Percentiles rank a stretch among this genome's conserved stretches.
phyloP scores from a whole-genome alignment of 2,888 invertebrate species.

The Exocentrus adspersus region DNA sequence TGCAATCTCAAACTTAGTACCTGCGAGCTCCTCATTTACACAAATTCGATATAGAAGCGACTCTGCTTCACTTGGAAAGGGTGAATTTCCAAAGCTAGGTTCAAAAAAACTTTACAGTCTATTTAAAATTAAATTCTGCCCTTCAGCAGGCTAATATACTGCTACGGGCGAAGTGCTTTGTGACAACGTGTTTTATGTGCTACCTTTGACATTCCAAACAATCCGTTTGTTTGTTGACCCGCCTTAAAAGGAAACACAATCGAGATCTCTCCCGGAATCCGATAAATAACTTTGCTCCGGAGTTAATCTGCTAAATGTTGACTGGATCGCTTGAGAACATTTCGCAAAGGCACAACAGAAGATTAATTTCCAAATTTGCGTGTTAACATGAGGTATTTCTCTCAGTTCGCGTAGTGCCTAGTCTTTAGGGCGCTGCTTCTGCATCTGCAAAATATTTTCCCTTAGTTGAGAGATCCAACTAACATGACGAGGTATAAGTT shows the following conservation, averaged over 20 bases:
- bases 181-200: conserved; percentile 27
- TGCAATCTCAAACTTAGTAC: conserved; percentile 38
- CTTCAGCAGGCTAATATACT: no score
- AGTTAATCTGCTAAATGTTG: conserved; percentile 13
- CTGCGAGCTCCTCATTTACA: conserved; percentile 35
- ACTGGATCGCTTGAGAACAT: neutral
- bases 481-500: neutral
- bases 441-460: no score
- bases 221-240: conserved; percentile 23
- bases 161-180: conserved; percentile 8
- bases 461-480: neutral
- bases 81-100: no score
- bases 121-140: no score
- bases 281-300: conserved; percentile 8
- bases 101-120: no score
- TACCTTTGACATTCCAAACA: conserved; percentile 28
- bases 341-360: no score
- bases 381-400: no score
- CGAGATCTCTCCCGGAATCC: neutral
- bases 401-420: no score
- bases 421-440: no score
- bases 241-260: conserved; percentile 11
- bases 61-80: no score
- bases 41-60: conserved; percentile 40
- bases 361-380: no score